A percentile compares a stretch with the other conserved stretches of the same genome.
Evolutionary conservation across 2,888 invertebrate species (phyloP).

Genomic region (Lycia hirtaria): DNA sequence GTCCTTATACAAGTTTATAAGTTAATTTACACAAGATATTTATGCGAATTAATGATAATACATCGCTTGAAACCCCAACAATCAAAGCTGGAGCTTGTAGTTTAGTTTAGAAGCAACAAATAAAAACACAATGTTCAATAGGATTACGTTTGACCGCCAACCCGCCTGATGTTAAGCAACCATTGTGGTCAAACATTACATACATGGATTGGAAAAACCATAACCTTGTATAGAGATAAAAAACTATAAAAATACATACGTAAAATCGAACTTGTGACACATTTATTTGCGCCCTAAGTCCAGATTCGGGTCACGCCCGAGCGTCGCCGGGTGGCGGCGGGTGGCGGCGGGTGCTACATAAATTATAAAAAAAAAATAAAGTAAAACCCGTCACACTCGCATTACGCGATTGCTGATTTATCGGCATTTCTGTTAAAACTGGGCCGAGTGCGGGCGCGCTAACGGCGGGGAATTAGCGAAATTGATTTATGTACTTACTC

Average conservation of each 20-base stretch:
- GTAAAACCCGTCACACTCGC: constrained; percentile 24
- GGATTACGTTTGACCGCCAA: too few species aligned
- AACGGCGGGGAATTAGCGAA: constrained; percentile 20
- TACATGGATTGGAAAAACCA: too few species aligned
- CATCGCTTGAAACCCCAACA: too few species aligned
- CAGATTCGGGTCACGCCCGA: constrained; percentile 12
- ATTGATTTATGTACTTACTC: constrained; percentile 2
- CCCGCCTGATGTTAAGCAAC: too few species aligned
- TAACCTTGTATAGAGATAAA: too few species aligned
- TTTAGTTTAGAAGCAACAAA: too few species aligned
- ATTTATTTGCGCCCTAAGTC: background rate
- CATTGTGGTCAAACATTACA: too few species aligned
- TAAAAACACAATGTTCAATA: too few species aligned
- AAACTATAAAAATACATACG: background rate
- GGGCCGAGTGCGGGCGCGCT: constrained; percentile 12
- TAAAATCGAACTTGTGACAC: background rate
- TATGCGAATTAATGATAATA: too few species aligned
- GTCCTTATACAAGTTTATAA: too few species aligned
- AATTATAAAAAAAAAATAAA: constrained; percentile 23
- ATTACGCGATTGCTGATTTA: constrained; percentile 33
- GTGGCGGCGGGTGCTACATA: constrained; percentile 16
- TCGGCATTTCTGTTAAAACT: constrained; percentile 18
- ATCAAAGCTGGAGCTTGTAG: too few species aligned
- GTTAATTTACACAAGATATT: too few species aligned
- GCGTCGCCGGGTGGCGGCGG: constrained; percentile 15